Base-by-base conservation (phyloP, 2,888 invertebrate species). In the Aphelenchoides bicaudatus region DNA sequence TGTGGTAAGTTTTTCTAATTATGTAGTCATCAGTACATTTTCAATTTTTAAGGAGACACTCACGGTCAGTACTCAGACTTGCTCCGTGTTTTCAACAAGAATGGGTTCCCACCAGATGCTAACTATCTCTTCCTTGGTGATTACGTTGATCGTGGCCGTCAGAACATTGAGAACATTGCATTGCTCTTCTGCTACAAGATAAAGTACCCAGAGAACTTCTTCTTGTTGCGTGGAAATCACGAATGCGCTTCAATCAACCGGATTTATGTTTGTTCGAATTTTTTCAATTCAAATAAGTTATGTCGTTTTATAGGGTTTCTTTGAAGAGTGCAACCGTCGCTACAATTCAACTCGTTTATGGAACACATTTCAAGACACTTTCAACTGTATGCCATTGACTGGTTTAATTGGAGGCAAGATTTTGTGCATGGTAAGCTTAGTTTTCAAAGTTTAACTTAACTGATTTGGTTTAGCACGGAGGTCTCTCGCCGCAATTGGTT, bases 181-280 rank as follows among this genome's bases (percentile, higher is more conserved):
- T 62, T 73, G 27, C 69, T 73, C 70, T 73, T 73, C 60, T 73
- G 68, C 48, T 70, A 69, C 62, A 71, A 67, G 63, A 60, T 59
- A 55, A 70, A 62, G 50, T 68, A 68, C 57, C 68, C 71, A n/a
- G 71, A 72, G 57, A 71, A 68, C 63, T 72, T 72, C 62, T 72
- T 73, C 69, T 70, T 73, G 70, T 64, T 73, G 6, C 72, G 73
- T 38, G 73, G 73, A 21, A 72, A 72, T 59, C 72, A 72, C 65
- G 72, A 72, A 49, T 70, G 70, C 50, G 68, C 70, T 13, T 68
- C 68, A 31, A 72, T 72, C 65, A 73, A 73, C 56, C 69, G 73
- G 25, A 72, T 73, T 54, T 73, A n/a, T n/a, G n/a, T n/a, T n/a
- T n/a, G n/a, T n/a, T n/a, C n/a, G n/a, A n/a, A n/a, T n/a, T n/a